phyloP scores from a whole-genome alignment of 2,797 vertebrate species.

The Tragopan temminckii region DNA sequence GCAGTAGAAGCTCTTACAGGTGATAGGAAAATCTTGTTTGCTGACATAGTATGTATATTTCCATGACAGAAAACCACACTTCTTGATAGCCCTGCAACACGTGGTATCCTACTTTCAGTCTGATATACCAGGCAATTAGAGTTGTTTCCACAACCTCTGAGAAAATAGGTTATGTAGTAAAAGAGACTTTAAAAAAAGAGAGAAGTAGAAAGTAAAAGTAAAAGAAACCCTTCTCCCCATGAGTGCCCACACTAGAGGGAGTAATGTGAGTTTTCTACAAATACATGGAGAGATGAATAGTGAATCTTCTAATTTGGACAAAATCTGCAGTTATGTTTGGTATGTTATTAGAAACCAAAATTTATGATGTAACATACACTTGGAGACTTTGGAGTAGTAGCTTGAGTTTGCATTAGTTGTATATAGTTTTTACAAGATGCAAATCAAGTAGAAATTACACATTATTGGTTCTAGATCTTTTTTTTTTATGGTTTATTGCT shows the following conservation, averaged over 20 bases:
- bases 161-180: background rate
- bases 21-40: background rate
- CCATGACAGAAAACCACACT: background rate
- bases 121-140: background rate
- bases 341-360: background rate
- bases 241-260: accelerated
- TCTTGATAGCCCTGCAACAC: background rate
- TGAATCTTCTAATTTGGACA: background rate
- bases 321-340: accelerated
- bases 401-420: background rate
- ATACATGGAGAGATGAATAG: background rate
- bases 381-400: background rate
- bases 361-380: accelerated
- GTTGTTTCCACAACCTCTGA: background rate
- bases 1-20: background rate
- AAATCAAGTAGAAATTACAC: background rate
- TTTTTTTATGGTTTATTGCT: background rate
- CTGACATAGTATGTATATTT: background rate
- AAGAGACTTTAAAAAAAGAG: background rate
- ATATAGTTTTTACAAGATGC: background rate
- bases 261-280: background rate
- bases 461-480: background rate
- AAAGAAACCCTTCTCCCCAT: background rate
- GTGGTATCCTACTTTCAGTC: background rate
- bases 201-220: no score